Conservation (phyloP, 2,797 vertebrate species). For the Anabacerthia variegaticeps region DNA sequence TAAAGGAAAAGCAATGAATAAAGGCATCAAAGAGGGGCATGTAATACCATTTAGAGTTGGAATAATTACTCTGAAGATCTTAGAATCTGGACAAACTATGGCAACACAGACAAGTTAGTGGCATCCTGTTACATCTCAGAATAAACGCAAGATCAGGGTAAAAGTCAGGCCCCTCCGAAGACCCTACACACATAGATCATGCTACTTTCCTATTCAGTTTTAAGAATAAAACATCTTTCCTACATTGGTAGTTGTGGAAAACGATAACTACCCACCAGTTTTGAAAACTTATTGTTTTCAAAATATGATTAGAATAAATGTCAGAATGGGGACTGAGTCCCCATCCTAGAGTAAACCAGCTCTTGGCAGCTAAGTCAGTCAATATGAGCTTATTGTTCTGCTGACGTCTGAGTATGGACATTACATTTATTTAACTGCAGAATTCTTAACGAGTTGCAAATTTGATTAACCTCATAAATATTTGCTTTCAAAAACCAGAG, state of each 20-base stretch:
- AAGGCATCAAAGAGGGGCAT: neutral
- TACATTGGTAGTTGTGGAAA: neutral
- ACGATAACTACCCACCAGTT: neutral
- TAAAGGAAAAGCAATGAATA: neutral
- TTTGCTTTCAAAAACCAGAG: neutral
- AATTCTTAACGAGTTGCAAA: neutral
- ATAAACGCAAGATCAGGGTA: neutral
- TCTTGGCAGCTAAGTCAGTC: neutral
- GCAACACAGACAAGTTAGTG: neutral
- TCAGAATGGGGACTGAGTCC: neutral
- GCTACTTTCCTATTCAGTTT: neutral
- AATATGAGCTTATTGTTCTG: neutral
- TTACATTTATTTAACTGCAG: neutral
- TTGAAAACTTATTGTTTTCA: neutral
- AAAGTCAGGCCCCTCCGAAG: neutral
- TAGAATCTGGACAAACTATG: neutral
- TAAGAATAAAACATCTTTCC: neutral
- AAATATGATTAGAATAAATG: neutral
- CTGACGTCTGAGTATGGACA: neutral
- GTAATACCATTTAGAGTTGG: neutral
- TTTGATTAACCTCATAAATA: neutral
- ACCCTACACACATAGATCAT: neutral
- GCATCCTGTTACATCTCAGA: neutral
- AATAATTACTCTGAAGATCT: neutral
- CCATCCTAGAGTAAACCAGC: neutral